Percentiles rank a stretch among this genome's conserved stretches.
Conservation (phyloP, 1,140 invertebrate genomes). For the Homarus americanus region DNA sequence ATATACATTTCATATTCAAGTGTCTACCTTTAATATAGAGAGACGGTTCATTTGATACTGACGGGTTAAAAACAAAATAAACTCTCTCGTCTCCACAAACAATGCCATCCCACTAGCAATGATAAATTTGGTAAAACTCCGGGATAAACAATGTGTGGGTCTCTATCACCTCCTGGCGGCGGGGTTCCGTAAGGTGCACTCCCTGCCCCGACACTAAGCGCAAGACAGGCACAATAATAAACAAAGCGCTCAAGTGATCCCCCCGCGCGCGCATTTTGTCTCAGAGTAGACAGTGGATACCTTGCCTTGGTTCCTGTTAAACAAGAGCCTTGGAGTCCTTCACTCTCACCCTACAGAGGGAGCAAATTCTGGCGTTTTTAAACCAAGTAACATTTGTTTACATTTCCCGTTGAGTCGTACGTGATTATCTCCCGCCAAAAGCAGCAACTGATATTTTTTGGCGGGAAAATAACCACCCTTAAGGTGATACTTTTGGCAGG, state of each 20-base stretch:
- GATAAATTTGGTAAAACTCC: too few species aligned
- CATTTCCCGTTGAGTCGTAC: neutral
- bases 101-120: too few species aligned
- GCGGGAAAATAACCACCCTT: neutral
- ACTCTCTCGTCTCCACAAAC: too few species aligned
- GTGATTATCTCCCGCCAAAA: slow-evolving; percentile 2
- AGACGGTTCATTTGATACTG: too few species aligned
- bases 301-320: neutral
- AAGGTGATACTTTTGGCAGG: neutral
- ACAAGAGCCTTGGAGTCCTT: neutral
- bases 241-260: neutral
- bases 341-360: neutral
- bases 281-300: neutral
- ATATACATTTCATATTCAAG: neutral
- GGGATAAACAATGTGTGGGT: too few species aligned
- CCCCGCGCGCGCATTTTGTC: neutral
- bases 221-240: neutral
- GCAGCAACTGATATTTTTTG: neutral
- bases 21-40: too few species aligned
- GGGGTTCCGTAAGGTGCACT: too few species aligned
- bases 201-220: neutral
- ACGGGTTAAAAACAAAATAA: too few species aligned
- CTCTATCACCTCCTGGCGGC: too few species aligned
- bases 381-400: neutral
- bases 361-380: neutral